phyloP scores from a whole-genome alignment of 2,888 invertebrate genomes.

The Dicycla oo region DNA sequence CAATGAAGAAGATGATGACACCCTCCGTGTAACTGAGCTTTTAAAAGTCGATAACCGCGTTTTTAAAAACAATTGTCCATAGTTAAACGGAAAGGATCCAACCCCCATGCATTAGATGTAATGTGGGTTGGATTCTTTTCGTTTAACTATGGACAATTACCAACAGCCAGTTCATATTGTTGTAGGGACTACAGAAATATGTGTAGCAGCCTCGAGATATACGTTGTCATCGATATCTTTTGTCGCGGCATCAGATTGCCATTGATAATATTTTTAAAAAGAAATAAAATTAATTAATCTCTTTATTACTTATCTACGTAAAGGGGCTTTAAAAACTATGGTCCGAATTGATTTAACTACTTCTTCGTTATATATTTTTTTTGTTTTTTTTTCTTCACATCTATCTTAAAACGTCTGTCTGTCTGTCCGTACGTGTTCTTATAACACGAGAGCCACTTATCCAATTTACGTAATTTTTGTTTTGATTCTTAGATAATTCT shows the following conservation, averaged over 20 bases:
- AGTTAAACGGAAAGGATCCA: too few species aligned
- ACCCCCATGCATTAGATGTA: too few species aligned
- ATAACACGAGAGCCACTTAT: background rate
- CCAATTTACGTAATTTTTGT: background rate
- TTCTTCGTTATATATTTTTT: background rate
- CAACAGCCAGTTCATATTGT: too few species aligned
- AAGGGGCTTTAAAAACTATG: background rate
- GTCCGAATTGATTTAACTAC: conserved; percentile 22
- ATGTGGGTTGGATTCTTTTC: too few species aligned
- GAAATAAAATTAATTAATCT: background rate
- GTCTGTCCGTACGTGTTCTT: background rate
- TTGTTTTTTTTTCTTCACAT: background rate
- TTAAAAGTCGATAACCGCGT: background rate
- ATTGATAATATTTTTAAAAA: background rate
- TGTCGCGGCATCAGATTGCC: background rate
- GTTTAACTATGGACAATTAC: too few species aligned
- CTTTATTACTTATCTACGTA: background rate
- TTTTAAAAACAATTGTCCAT: background rate
- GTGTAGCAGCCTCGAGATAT: background rate
- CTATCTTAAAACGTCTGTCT: background rate
- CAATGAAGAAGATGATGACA: too few species aligned
- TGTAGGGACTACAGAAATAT: background rate
- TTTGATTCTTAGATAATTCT: background rate
- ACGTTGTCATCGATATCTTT: background rate
- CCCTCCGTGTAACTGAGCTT: background rate